These are phyloP conservation scores for Apogon hyalosoma DNA, from an alignment of 2,797 vertebrate species.

Conservation along the genomic window DNA sequence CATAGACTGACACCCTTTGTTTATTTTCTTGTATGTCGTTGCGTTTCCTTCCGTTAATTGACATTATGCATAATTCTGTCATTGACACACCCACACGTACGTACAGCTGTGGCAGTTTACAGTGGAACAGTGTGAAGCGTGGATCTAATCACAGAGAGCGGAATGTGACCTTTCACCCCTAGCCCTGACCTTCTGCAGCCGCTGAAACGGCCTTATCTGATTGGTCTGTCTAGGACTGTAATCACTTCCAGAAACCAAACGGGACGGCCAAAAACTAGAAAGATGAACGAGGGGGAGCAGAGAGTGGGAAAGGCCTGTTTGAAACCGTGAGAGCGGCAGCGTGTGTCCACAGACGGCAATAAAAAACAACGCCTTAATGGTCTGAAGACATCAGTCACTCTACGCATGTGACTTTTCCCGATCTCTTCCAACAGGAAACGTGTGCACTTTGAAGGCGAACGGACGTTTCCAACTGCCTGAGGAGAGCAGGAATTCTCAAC, in stretches of 20 bases:
- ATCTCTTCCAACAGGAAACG: too few species aligned
- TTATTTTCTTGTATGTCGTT: not conserved
- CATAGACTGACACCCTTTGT: too few species aligned
- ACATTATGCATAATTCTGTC: conserved; percentile 1
- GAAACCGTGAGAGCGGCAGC: conserved; percentile 19
- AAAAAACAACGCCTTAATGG: not conserved
- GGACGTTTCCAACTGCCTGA: too few species aligned
- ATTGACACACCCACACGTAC: conserved; percentile 22
- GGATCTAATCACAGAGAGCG: conserved; percentile 71
- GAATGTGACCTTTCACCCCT: conserved; percentile 80
- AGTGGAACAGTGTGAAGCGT: conserved; percentile 71
- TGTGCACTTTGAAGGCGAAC: too few species aligned
- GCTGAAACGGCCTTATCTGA: conserved; percentile 76
- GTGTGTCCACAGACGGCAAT: not conserved
- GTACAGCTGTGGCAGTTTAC: conserved; percentile 73
- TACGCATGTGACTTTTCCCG: too few species aligned
- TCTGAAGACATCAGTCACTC: not conserved
- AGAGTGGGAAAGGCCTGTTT: not conserved
- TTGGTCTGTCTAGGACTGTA: conserved; percentile 77
- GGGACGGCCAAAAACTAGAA: conserved; percentile 35
- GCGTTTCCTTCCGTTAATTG: conserved; percentile 9
- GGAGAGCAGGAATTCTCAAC: too few species aligned
- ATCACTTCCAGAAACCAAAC: conserved; percentile 76
- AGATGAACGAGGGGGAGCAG: not conserved
- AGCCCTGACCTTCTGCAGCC: conserved; percentile 68